phyloP scores from a whole-genome alignment of 2,113 vertebrate species.

The Paradoxurus hermaphroditus region DNA sequence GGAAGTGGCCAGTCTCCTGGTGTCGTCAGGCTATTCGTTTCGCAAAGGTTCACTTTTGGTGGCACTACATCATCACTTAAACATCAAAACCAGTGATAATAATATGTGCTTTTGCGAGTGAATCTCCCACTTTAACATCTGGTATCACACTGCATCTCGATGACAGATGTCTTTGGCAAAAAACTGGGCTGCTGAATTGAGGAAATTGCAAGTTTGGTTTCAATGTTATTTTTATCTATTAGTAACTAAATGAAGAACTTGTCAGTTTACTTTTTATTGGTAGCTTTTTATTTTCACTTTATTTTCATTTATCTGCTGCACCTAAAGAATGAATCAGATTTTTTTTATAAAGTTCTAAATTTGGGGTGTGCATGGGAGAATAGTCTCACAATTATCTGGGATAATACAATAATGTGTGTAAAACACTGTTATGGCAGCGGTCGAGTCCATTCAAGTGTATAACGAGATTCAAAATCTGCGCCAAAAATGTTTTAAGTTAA shows the following conservation, averaged over 20 bases:
- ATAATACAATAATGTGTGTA: slow-evolving; percentile 14
- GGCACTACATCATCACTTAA: neutral
- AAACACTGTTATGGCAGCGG: neutral
- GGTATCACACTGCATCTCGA: neutral
- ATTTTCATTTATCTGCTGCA: neutral
- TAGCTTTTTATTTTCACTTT: neutral
- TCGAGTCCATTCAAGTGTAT: neutral
- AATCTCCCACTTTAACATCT: slow-evolving; percentile 23
- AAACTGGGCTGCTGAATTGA: neutral
- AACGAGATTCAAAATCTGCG: slow-evolving; percentile 9
- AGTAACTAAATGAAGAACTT: slow-evolving; percentile 29
- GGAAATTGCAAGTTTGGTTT: slow-evolving; percentile 28
- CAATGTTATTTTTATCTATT: neutral
- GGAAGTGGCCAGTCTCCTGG: neutral
- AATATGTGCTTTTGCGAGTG: neutral
- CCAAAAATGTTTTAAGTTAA: neutral
- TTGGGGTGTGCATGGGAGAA: neutral
- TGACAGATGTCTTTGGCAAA: neutral
- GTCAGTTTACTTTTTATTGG: slow-evolving; percentile 21
- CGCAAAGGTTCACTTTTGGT: neutral
- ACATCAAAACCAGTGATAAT: neutral
- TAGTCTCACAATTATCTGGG: neutral
- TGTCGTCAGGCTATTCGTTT: neutral
- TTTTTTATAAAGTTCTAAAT: slow-evolving; percentile 42
- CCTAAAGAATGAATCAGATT: slow-evolving; percentile 4